Percentiles rank a stretch among this genome's conserved stretches.
phyloP scores from a whole-genome alignment of 2,797 vertebrate species.

The Cercopithecus hamlyni region DNA sequence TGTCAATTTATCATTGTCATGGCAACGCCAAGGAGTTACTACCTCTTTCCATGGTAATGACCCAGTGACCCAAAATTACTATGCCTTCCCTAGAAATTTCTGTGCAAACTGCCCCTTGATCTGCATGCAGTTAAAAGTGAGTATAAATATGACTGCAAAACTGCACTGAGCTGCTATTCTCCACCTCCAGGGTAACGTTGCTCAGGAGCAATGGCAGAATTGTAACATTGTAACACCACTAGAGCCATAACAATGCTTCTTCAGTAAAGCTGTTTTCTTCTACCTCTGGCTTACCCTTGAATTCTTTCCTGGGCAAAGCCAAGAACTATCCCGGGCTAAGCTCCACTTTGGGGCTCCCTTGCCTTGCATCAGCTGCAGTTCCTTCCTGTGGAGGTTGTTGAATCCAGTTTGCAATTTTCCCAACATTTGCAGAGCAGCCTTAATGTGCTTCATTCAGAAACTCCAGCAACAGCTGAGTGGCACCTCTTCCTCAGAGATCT shows the following conservation, averaged over 20 bases:
- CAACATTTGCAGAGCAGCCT: neutral
- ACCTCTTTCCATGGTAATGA: neutral
- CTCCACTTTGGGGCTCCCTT: neutral
- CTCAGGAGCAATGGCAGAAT: neutral
- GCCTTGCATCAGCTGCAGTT: neutral
- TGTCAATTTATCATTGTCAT: neutral
- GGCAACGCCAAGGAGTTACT: neutral
- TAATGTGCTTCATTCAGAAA: neutral
- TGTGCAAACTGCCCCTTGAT: neutral
- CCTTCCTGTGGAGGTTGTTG: neutral
- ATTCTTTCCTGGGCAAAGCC: neutral
- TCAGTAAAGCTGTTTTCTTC: neutral
- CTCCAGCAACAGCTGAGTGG: neutral
- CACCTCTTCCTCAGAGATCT: neutral
- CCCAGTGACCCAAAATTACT: neutral
- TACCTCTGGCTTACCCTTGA: neutral
- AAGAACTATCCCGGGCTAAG: neutral
- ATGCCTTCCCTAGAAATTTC: neutral
- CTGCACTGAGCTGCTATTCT: neutral
- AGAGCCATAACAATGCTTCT: neutral
- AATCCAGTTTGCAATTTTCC: neutral
- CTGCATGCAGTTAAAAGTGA: neutral
- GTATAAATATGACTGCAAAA: neutral
- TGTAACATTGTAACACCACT: neutral
- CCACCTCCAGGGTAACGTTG: neutral